A percentile compares a stretch with the other conserved stretches of the same genome.
Conservation (phyloP, 2,113 vertebrate species). For the Calypte anna region DNA sequence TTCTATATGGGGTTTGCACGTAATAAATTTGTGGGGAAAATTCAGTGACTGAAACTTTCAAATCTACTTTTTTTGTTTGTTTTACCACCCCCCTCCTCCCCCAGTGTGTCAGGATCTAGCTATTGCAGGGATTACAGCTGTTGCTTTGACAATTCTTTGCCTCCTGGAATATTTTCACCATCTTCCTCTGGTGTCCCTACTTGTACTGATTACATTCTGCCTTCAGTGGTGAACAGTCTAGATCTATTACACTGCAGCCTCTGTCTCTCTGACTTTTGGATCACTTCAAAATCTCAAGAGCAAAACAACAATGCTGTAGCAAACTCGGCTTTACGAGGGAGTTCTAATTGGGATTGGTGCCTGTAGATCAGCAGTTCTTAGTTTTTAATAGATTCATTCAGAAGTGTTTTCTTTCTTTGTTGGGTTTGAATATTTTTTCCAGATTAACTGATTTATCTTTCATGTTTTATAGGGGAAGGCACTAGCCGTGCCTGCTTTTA, state of each 20-base stretch:
- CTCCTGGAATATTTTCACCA: not conserved
- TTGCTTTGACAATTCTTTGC: not conserved
- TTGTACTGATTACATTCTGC: conserved; percentile 14
- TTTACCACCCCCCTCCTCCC: not conserved
- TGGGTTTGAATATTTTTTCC: not conserved
- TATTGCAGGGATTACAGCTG: not conserved
- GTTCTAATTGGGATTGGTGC: not conserved
- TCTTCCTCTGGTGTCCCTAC: not conserved
- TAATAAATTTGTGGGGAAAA: not conserved
- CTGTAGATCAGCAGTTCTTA: not conserved
- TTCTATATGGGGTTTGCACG: not conserved
- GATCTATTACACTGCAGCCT: not conserved
- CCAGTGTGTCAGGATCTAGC: not conserved
- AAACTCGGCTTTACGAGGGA: not conserved
- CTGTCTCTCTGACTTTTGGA: not conserved
- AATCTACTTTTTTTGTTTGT: not conserved
- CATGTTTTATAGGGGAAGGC: not conserved
- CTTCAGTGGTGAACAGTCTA: not conserved
- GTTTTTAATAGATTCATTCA: not conserved
- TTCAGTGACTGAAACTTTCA: not conserved
- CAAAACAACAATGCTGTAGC: not conserved
- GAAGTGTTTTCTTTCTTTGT: not conserved
- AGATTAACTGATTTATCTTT: not conserved
- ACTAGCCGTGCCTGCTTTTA: not conserved
- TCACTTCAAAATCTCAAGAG: not conserved